phyloP scores from a whole-genome alignment of 2,888 invertebrate species.

The Leucoptera coffeella region DNA sequence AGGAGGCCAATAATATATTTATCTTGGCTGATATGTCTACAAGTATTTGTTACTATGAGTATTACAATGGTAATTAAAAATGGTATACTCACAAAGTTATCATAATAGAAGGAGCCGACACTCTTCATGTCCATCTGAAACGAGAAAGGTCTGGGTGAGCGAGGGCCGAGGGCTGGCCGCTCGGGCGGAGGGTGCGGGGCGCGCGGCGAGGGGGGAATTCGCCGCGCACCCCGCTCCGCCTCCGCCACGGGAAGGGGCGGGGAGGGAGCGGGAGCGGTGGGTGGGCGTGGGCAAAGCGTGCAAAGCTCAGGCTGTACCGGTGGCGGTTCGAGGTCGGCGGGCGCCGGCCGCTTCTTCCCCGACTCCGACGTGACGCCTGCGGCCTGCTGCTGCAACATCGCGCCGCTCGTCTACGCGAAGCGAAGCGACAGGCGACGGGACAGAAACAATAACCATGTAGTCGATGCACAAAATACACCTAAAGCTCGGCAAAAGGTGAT shows the following conservation, averaged over 20 bases:
- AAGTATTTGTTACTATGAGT: no score
- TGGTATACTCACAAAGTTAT: conserved; percentile 91
- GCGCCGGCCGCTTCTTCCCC: conserved; percentile 91
- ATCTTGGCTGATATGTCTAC: no score
- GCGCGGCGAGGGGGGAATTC: conserved; percentile 20
- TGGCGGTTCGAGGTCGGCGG: conserved; percentile 60
- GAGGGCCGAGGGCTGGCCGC: conserved; percentile 21
- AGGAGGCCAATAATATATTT: no score
- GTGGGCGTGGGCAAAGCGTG: conserved; percentile 48
- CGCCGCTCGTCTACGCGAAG: conserved; percentile 51
- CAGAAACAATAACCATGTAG: conserved; percentile 54
- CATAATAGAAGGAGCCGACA: conserved; percentile 93
- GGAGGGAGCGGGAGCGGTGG: conserved; percentile 23
- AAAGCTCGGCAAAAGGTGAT: conserved; percentile 49
- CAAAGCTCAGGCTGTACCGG: conserved; percentile 82
- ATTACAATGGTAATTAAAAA: no score
- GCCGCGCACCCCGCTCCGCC: conserved; percentile 14
- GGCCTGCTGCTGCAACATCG: conserved; percentile 59
- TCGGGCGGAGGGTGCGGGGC: conserved; percentile 14
- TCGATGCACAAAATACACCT: conserved; percentile 54
- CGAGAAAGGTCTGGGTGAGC: conserved; percentile 44
- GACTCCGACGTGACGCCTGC: conserved; percentile 66
- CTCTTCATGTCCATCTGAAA: conserved; percentile 96
- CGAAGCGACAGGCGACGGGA: conserved; percentile 53
- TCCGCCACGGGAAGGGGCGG: conserved; percentile 19